Evolutionary conservation across 2,113 vertebrate species (phyloP), one percentile per base, ranked within the genome.

Genomic region (Anguilla japonica): DNA sequence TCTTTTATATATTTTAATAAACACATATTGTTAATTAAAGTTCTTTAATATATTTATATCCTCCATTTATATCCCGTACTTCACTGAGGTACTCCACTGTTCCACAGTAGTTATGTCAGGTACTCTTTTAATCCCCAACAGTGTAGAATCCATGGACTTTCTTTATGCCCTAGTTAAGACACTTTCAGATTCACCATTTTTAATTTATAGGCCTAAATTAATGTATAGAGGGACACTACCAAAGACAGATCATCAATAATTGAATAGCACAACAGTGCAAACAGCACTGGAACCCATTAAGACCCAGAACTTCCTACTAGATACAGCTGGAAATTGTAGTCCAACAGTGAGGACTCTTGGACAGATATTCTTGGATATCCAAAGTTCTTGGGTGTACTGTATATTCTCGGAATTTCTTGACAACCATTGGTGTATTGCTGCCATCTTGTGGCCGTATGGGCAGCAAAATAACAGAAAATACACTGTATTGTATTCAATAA

Each of bases 1-100:
- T 93, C 90, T 93, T 94, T 93, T 94, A 94, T 94, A 94, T 95
- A 95, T 95, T 95, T 94, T 94, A 96, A 95, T 96, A 95, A 96
- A 95, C 91, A 14, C 91, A 93, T 93, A 93, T 93, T 93, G 89
- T 91, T 92, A 88, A 93, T 91, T 91, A 84, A 91, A 89, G 84
- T 63, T 83, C 9, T n/a, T 57, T 39, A 4, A 14, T 41, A 13
- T 85, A 67, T 53, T 75, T 34, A 20, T 29, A 13, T n/a, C 29
- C 16, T n/a, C 63, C 29, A 41, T 81, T 81, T 84, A 20, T 71
- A 84, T 41, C 39, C 9, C 46, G 3, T 40, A 13, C 56, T 26
- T 29, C 26, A 34, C n/a, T 75, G 71, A 75, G 71, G 71, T 75
- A 11, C 0, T 26, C 56, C 60, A 60, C 56, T 29, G 40, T 43